Evolutionary conservation across 2,797 vertebrate genomes (phyloP).

Genomic region (Rhinella marina): DNA sequence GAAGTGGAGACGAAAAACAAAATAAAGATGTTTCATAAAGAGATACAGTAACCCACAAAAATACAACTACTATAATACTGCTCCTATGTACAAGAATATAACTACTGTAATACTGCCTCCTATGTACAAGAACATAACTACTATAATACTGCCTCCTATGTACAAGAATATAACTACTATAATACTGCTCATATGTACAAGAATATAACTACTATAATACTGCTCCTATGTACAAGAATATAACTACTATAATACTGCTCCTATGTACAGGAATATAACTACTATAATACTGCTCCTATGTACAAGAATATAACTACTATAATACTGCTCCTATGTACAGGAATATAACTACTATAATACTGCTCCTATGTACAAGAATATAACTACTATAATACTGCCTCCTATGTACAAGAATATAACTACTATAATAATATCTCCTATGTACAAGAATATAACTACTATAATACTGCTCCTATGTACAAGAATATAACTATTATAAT

Average conservation of each 20-base stretch:
- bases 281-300: not conserved
- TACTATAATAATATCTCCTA: not conserved
- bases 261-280: not conserved
- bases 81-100: too few species aligned
- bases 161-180: not conserved
- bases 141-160: not conserved
- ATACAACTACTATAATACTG: too few species aligned
- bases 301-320: not conserved
- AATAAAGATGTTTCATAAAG: not conserved
- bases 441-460: conserved; percentile 2
- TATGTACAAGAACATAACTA: too few species aligned
- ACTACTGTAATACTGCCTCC: too few species aligned
- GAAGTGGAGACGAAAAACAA: not conserved
- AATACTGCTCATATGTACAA: not conserved
- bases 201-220: conserved; percentile 4
- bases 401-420: not conserved
- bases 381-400: not conserved
- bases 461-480: not conserved
- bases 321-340: not conserved
- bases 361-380: not conserved
- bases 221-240: not conserved
- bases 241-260: not conserved
- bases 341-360: conserved; percentile 8
- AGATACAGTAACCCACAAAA: not conserved
- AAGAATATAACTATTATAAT: not conserved